These are phyloP conservation scores for Calyptommatus sinebrachiatus DNA, from an alignment of 2,113 vertebrate genomes.

Conservation along the genomic window DNA sequence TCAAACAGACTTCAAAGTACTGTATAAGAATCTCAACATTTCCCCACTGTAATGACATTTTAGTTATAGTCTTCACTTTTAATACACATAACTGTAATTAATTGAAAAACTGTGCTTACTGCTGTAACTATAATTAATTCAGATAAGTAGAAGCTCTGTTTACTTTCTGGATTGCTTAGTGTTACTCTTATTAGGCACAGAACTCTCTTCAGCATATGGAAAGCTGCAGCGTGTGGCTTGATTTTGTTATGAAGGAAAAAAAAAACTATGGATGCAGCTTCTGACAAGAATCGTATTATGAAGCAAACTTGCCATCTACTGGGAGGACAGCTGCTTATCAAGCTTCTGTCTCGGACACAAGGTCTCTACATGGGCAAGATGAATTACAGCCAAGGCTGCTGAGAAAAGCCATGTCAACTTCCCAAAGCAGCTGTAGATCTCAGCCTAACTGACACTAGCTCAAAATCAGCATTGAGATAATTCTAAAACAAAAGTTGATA, in stretches of 20 bases:
- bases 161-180: slow-evolving; percentile 29
- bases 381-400: slow-evolving; percentile 14
- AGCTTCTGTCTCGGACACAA: slow-evolving; percentile 9
- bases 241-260: slow-evolving; percentile 15
- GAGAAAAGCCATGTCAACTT: not conserved
- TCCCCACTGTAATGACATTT: slow-evolving; percentile 20
- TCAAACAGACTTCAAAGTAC: not conserved
- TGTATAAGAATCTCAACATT: not conserved
- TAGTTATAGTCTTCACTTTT: slow-evolving; percentile 29
- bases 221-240: not conserved
- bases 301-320: slow-evolving; percentile 24
- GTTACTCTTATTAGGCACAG: slow-evolving; percentile 13
- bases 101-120: slow-evolving; percentile 18
- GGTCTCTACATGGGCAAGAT: slow-evolving; percentile 4
- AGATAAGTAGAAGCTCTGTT: slow-evolving; percentile 24
- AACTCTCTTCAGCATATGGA: slow-evolving; percentile 4
- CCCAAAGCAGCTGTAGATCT: not conserved
- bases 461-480: slow-evolving; percentile 16
- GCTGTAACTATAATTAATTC: slow-evolving; percentile 25
- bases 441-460: not conserved
- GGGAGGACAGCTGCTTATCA: slow-evolving; percentile 20
- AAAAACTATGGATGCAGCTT: slow-evolving; percentile 1
- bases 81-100: slow-evolving; percentile 30
- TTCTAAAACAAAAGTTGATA: slow-evolving; percentile 43
- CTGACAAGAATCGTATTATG: slow-evolving; percentile 30